These are phyloP conservation scores for Carduelis carduelis DNA, from an alignment of 2,797 vertebrate species.

Conservation along the genomic window DNA sequence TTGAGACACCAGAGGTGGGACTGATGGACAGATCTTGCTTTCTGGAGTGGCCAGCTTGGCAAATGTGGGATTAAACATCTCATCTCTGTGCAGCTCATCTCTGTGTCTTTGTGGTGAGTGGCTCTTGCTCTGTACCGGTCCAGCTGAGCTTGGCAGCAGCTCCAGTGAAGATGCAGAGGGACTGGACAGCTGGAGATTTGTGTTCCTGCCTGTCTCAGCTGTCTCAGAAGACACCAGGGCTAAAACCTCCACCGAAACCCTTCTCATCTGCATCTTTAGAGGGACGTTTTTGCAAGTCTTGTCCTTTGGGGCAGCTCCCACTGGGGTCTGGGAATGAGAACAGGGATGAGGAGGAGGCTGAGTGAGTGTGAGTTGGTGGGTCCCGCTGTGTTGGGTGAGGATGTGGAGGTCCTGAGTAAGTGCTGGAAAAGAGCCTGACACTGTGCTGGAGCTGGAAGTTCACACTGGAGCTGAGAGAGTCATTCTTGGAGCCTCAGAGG, in stretches of 20 bases:
- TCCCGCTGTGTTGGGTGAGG: neutral
- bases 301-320: neutral
- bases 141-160: neutral
- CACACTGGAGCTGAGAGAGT: neutral
- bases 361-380: neutral
- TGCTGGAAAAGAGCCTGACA: neutral
- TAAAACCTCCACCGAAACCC: neutral
- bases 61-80: neutral
- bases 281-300: neutral
- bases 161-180: neutral
- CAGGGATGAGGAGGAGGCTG: neutral
- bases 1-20: neutral
- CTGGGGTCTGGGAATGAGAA: neutral
- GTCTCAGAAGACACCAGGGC: neutral
- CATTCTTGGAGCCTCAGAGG: neutral
- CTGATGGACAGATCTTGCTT: neutral
- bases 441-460: neutral
- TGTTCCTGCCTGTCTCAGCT: neutral
- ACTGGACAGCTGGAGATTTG: neutral
- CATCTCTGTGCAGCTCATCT: neutral
- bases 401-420: neutral
- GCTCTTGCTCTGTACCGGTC: rapidly evolving
- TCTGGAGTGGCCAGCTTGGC: neutral
- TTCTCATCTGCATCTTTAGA: neutral
- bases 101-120: rapidly evolving